A percentile compares a stretch with the other conserved stretches of the same genome.
Evolutionary conservation across 2,113 vertebrate species (phyloP).

Genomic region (Grantiella picta): DNA sequence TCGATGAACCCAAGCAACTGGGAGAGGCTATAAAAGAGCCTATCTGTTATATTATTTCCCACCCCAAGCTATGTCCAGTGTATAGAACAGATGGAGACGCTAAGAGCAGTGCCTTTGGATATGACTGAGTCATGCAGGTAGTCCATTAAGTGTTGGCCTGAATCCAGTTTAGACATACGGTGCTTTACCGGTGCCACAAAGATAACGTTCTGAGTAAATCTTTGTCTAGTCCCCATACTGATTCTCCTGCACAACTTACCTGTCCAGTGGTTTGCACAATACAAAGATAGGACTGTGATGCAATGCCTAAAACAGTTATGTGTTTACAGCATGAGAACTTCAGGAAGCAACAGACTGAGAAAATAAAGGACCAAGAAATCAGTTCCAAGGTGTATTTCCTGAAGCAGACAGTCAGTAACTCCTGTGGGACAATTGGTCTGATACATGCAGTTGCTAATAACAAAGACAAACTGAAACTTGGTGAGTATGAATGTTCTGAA

Average conservation of each 20-base stretch:
- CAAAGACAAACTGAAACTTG: slow-evolving; percentile 83
- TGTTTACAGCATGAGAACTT: slow-evolving; percentile 87
- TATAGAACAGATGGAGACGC: not conserved
- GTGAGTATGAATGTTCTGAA: slow-evolving; percentile 71
- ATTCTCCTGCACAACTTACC: not conserved
- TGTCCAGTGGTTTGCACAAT: not conserved
- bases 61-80: not conserved
- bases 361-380: slow-evolving; percentile 76
- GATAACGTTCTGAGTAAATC: not conserved
- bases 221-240: not conserved
- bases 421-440: slow-evolving; percentile 91
- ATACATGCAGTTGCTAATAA: slow-evolving; percentile 93
- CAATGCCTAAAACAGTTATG: not conserved
- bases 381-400: slow-evolving; percentile 87
- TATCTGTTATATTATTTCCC: not conserved
- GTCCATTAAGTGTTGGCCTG: slow-evolving; percentile 29
- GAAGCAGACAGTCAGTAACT: slow-evolving; percentile 90
- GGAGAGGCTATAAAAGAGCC: not conserved
- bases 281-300: not conserved
- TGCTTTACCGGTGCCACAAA: not conserved
- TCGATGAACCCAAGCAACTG: not conserved
- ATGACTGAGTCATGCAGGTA: slow-evolving; percentile 5
- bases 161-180: not conserved
- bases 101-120: not conserved
- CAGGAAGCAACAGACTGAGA: slow-evolving; percentile 85